Evolutionary conservation across 2,888 invertebrate genomes (phyloP), one percentile per base, ranked within the genome.

Genomic region (Dynastes tityus): DNA sequence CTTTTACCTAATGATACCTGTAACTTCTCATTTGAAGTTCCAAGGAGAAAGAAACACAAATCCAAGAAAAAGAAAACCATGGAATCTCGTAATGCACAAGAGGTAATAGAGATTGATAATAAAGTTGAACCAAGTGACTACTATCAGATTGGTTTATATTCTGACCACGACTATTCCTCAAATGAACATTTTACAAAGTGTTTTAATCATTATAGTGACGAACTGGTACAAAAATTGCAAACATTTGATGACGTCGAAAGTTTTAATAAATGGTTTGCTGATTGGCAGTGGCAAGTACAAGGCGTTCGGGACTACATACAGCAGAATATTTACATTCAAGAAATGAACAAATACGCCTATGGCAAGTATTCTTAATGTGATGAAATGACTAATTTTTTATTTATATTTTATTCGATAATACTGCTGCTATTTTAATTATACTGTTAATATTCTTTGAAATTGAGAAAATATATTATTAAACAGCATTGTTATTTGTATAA

Each of bases 321-420:
- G 79, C 88, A 88, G 81, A 87, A 87, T 82, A 84, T 89, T 80
- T 88, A 88, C 82, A 70, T 88, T 1, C 82, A 85, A 37, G 88
- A 88, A 84, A 87, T 88, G 88, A 84, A 81, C 67, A 82, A 82
- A 70, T 85, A 82, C 81, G 65, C 67, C 27, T 74, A 45, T 81
- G 29, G 55, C 37, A 73, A 40, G 22, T 11, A 73, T 58, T 61
- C 40, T 32, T 73, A 61, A 61, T 58, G 45, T 61, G 58, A 37
- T 55, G n/a, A 37, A 37, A 37, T 37, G 32, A 5, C 32, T 37
- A 37, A 5, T 37, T 37, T 16, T 22, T 65, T 13, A 16, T 40
- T 65, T 65, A 13, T 40, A 65, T 32, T 45, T 13, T 40, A 55
- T 55, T 55, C 5, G 11, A 55, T 55, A 4, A 16, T 55, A 55